These are phyloP conservation scores for Netelia melanura DNA, from an alignment of 2,888 invertebrate species.

Conservation along the genomic window DNA sequence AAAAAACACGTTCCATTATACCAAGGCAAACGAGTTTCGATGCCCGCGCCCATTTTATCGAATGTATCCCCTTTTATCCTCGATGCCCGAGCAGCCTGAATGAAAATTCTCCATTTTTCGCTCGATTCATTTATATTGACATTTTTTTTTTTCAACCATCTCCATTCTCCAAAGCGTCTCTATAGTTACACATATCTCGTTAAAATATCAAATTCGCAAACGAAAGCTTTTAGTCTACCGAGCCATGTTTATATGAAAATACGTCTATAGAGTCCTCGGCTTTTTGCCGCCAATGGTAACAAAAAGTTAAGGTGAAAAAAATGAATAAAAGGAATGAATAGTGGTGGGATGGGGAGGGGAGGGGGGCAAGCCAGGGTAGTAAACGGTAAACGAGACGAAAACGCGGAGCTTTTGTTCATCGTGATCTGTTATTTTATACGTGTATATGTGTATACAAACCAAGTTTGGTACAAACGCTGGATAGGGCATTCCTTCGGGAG, in stretches of 20 bases:
- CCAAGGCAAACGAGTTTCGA: constrained; percentile 44
- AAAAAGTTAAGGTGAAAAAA: neutral
- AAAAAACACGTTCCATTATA: neutral
- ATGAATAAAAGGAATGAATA: neutral
- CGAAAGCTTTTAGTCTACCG: constrained; percentile 1
- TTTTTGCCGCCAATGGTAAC: neutral
- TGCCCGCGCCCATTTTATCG: constrained; percentile 38
- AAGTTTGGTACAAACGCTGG: constrained; percentile 26
- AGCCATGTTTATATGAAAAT: neutral
- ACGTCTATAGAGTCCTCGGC: neutral
- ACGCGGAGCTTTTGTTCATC: constrained; percentile 35
- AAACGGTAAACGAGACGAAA: constrained; percentile 30
- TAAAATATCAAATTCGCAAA: constrained; percentile 43
- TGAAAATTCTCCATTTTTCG: neutral
- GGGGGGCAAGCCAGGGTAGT: neutral
- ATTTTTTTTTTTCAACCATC: constrained; percentile 1
- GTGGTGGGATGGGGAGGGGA: neutral
- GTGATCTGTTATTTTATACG: constrained; percentile 10
- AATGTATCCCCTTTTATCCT: constrained; percentile 35
- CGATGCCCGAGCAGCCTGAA: neutral
- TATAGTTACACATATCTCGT: neutral
- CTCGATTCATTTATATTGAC: constrained; percentile 8
- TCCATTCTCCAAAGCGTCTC: neutral
- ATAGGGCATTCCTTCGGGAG: constrained; percentile 17
- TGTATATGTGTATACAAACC: constrained; percentile 7